Base-by-base conservation (phyloP, 92 coral and sea anemone species). In the Zoanthus sociatus region DNA sequence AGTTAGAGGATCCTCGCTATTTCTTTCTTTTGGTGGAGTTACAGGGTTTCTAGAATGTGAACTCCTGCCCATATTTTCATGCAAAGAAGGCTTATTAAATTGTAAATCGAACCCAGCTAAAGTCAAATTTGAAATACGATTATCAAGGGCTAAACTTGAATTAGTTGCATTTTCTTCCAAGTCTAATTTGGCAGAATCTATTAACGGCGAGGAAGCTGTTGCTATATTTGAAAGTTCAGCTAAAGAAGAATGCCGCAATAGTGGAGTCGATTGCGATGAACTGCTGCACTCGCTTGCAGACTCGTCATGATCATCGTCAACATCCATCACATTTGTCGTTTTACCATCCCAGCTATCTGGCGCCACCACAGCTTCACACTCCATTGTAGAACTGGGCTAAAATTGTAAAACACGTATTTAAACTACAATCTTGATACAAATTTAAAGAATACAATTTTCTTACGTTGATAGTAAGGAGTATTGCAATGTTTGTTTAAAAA, bases 191-290 rank as follows among this genome's bases (percentile, higher is more conserved):
- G 73, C 75, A 47, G 87, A 87, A 74, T 89, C 87, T 58, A 78
- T 69, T 56, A 88, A 83, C 10, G 90, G 86, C 16, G 76, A 82
- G 76, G 94, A 91, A 87, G 90, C 92, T 76, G 93, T 88, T 46
- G 99, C 93, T 60, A 97, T 92, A 37, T 91, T 83, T 12, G 99
- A 90, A 82, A 97, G 98, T 82, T 97, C 99, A 9, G 95, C 95
- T 32, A 97, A 86, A 42, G 98, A 97, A 37, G 94, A 91, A 81
- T 93, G 94, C 77, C 95, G 90, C 69, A 83, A 71, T 31, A 97
- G 84, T 17, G 94, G 88, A 47, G 83, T 67, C 13, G 87, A 76
- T 11, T 92, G 94, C 33, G 92, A 87, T 33, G 93, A 92, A 33
- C 84, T 78, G 32, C 66, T 73, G 67, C 89, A 72, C 69, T 84